A percentile compares a stretch with the other conserved stretches of the same genome.
Evolutionary conservation across 2,797 vertebrate species (phyloP).

Genomic region (Loris lydekkerianus): DNA sequence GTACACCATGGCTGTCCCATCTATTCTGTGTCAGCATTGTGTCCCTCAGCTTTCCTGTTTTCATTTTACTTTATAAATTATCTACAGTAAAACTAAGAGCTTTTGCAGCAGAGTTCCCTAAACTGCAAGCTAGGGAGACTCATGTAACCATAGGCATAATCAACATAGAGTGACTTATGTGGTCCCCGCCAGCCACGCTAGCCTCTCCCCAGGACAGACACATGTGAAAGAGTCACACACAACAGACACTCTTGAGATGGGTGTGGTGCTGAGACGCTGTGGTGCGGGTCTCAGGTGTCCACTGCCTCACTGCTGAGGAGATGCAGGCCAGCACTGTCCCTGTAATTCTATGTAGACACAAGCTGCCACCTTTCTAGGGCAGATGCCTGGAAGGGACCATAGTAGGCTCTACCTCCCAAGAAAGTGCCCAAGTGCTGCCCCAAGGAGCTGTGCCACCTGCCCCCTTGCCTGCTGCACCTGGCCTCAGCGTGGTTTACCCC

Average conservation of each 20-base stretch:
- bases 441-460: not conserved
- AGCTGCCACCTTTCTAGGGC: not conserved
- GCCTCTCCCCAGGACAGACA: not conserved
- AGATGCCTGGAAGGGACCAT: not conserved
- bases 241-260: not conserved
- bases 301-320: not conserved
- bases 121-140: not conserved
- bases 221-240: fast-evolving
- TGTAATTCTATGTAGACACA: too few relatives aligned
- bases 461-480: not conserved
- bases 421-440: too few relatives aligned
- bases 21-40: too few relatives aligned
- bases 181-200: too few relatives aligned
- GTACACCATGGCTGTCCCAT: too few relatives aligned
- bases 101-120: not conserved
- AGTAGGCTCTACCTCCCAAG: not conserved
- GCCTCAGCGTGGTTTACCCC: too few relatives aligned
- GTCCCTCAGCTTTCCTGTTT: not conserved
- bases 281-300: not conserved
- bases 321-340: too few relatives aligned
- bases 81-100: not conserved
- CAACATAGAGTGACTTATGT: not conserved
- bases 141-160: not conserved
- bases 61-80: not conserved
- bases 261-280: too few relatives aligned